Evolutionary conservation across 2,888 invertebrate species (phyloP), one percentile per base, ranked within the genome.

Genomic region (Rhorus exstirpatorius): DNA sequence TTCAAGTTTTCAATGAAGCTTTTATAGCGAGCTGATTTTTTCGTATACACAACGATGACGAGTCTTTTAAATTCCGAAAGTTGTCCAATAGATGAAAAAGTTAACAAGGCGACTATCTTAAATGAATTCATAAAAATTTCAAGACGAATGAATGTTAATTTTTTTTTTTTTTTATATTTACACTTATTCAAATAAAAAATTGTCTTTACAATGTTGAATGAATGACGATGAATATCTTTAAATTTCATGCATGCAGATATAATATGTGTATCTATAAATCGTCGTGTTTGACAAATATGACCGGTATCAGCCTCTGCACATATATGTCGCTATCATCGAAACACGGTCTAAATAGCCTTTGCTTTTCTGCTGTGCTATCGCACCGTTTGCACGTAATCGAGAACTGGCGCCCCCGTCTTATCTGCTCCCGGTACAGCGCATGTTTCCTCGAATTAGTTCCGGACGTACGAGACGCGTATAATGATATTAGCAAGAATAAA

Each of bases 371-470:
- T 6, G 31, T 60, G 41, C 70, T 75, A 75, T 80, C 75, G 75
- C 38, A 19, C 31, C 38, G 63, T n/a, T 75, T 70, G 75, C 63
- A 24, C 6, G 24, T 41, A 58, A 80, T 53, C 26, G 55, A 70
- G 53, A 75, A 10, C 55, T 38, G 80, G 70, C 75, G 80, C n/a
- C n/a, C 63, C 75, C 60, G 35, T 55, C 38, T 75, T 70, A 80
- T 75, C 75, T 41, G 63, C 63, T 46, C 24, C 38, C 26, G 63
- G 63, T 75, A 55, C 75, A 51, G 63, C 14, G 12, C 53, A 31
- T 31, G 31, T 53, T 65, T 80, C 44, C 31, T 38, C 63, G 14
- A 53, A 44, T 14, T 35, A 46, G 12, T 53, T 61, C 24, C 46
- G 61, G 38, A 1, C 4, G 3, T 14, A 31, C 41, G 26, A 14